Base-by-base conservation (phyloP, 2,888 invertebrate species). In the Acanthococcus lagerstroemiae region DNA sequence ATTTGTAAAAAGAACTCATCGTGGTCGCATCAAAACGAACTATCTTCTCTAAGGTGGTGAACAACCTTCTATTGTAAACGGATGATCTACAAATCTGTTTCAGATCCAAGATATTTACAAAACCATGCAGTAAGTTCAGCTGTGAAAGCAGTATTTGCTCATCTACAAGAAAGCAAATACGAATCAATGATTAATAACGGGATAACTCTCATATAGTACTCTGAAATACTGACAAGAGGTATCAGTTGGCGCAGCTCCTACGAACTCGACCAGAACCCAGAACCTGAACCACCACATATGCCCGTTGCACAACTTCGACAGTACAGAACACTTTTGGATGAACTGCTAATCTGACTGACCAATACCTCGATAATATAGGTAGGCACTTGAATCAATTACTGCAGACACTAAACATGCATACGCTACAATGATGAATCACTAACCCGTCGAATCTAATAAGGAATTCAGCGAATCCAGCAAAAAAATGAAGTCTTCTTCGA, bases 401-500 rank as follows among this genome's bases (percentile, higher is more conserved):
- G n/a, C n/a, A n/a, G n/a, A n/a, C n/a, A n/a, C n/a, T n/a, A n/a
- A n/a, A n/a, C n/a, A n/a, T n/a, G n/a, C n/a, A n/a, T n/a, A n/a
- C n/a, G n/a, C n/a, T n/a, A n/a, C n/a, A n/a, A n/a, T n/a, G n/a
- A n/a, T n/a, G n/a, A n/a, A n/a, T n/a, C n/a, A 57, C 44, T n/a
- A 5, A 60, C 60, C 48, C 17, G 27, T 9, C 5, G 60, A 45
- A 48, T 60, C 48, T 22, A 60, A 60, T 1, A 48, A 45, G n/a
- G 60, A 60, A 46, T 27, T 48, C 21, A 48, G 26, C 1, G 54
- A 52, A n/a, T 50, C 52, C 12, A 63, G 25, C 9, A 54, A 17
- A 6, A 21, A 25, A 17, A 50, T 37, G 17, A 83, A 86, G 73
- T 79, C 84, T 70, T 82, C 84, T 71, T 82, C 83, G 67, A 82